A percentile compares a stretch with the other conserved stretches of the same genome.
Conservation (phyloP, 2,888 invertebrate species). For the Julus scandinavius region DNA sequence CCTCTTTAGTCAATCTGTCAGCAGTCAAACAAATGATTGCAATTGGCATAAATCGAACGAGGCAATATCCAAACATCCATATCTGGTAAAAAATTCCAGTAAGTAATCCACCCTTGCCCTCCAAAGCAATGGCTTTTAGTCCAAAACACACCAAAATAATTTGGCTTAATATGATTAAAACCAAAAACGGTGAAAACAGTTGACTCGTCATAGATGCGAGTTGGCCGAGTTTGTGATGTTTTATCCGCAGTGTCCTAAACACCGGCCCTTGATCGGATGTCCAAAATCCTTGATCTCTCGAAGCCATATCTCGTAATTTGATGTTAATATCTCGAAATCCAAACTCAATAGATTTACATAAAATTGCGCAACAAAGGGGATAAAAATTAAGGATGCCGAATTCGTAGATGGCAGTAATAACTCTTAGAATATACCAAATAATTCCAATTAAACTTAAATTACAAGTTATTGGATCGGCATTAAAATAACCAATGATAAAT, state of each 20-base stretch:
- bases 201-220: background rate
- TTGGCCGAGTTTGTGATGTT: background rate
- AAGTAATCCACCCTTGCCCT: background rate
- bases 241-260: background rate
- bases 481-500: background rate
- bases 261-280: background rate
- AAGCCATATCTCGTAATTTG: background rate
- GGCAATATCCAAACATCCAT: background rate
- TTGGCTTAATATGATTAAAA: background rate
- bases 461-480: background rate
- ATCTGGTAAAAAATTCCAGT: background rate
- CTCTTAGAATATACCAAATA: background rate
- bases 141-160: background rate
- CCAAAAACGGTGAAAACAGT: background rate
- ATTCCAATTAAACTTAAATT: background rate
- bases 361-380: background rate
- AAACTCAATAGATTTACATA: background rate
- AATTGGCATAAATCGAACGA: background rate
- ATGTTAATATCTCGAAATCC: background rate
- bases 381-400: background rate
- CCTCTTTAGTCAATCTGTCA: conserved; percentile 4
- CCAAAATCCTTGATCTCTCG: background rate
- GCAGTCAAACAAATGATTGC: background rate
- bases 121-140: background rate
- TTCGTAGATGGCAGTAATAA: background rate